A percentile compares a stretch with the other conserved stretches of the same genome.
phyloP scores from a whole-genome alignment of 2,113 vertebrate species.

The Heterotis niloticus region DNA sequence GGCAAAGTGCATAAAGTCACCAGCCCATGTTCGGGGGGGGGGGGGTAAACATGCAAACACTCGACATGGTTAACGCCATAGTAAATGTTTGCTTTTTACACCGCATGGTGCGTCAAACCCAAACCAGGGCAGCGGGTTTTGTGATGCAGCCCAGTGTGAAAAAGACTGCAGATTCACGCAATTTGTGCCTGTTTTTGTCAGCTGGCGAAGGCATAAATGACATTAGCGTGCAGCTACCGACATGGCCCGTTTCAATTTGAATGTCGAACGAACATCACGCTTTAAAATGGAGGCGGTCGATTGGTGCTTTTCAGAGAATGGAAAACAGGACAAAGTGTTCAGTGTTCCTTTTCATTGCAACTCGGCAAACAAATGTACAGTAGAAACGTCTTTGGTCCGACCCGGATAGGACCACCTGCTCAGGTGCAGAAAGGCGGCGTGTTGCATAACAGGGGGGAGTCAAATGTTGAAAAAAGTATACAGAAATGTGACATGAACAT shows the following conservation, averaged over 20 bases:
- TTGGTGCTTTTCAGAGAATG: slow-evolving; percentile 50
- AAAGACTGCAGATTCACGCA: no score
- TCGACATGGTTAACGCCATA: no score
- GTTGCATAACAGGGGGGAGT: not conserved
- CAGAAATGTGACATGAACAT: not conserved
- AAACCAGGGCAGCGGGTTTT: no score
- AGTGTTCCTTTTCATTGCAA: slow-evolving; percentile 29
- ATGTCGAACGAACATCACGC: not conserved
- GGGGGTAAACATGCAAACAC: no score
- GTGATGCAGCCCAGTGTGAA: no score
- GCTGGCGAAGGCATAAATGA: no score
- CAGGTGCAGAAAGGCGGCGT: not conserved
- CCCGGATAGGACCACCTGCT: slow-evolving; percentile 40
- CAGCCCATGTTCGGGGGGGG: no score
- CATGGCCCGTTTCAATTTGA: not conserved
- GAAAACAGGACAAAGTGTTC: slow-evolving; percentile 36
- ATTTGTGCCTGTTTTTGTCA: no score
- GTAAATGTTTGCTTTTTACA: no score
- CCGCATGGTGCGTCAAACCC: no score
- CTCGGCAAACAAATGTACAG: slow-evolving; percentile 19
- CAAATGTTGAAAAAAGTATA: not conserved
- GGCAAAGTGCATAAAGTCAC: no score
- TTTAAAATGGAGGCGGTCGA: slow-evolving; percentile 18
- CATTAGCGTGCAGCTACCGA: no score
- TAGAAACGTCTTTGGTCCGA: slow-evolving; percentile 44